These are phyloP conservation scores for Drosophila teissieri DNA, from an alignment of 1,140 invertebrate genomes.

Conservation along the genomic window DNA sequence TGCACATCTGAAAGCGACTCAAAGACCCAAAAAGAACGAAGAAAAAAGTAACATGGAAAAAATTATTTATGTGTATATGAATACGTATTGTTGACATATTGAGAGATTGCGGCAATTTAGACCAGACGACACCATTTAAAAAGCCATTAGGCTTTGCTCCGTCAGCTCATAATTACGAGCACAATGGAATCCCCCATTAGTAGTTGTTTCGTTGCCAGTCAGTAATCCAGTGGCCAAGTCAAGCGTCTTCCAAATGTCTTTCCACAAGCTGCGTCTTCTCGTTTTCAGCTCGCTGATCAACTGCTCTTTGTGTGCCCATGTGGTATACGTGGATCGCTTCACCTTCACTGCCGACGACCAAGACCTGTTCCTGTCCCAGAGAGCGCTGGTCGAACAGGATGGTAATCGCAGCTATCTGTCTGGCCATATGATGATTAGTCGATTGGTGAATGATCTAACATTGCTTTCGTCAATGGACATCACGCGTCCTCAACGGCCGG, in stretches of 20 bases:
- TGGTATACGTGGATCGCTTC: constrained; percentile 50
- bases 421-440: constrained; percentile 42
- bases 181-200: constrained; percentile 38
- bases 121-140: constrained; percentile 53
- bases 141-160: constrained; percentile 43
- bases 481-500: constrained; percentile 16
- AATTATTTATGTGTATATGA: constrained; percentile 22
- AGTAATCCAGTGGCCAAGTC: constrained; percentile 15
- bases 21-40: constrained; percentile 18
- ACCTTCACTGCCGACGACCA: constrained; percentile 41
- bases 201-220: constrained; percentile 15
- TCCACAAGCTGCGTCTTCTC: constrained; percentile 10
- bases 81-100: constrained; percentile 45
- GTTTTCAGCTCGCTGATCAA: constrained; percentile 4
- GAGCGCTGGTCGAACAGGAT: constrained; percentile 49
- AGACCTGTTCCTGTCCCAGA: constrained; percentile 38
- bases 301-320: constrained; percentile 15
- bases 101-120: constrained; percentile 50
- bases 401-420: constrained; percentile 62
- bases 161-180: constrained; percentile 16
- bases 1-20: constrained; percentile 26
- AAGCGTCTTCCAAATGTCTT: constrained; percentile 21
- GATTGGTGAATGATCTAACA: constrained; percentile 31
- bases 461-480: constrained; percentile 45
- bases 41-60: not conserved